Evolutionary conservation across 2,113 vertebrate species (phyloP), one percentile per base, ranked within the genome.

Genomic region (Syngnathus typhle): DNA sequence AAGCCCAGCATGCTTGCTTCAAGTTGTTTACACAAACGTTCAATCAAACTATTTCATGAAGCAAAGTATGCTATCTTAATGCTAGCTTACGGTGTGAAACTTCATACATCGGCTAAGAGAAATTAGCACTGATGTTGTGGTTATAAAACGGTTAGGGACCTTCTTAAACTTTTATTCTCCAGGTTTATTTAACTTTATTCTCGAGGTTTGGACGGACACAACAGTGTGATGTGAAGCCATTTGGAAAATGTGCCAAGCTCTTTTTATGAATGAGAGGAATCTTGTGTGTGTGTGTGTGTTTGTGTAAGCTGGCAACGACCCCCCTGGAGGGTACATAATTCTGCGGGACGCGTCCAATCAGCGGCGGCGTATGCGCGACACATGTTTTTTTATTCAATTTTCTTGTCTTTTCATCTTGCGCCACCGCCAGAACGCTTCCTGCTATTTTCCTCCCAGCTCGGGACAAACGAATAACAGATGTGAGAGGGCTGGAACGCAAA

Each of bases 381-480:
- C 91, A 93, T 95, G 93, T 94, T 95, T 95, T 89, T 90, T 89
- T 88, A 89, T 88, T 88, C 87, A 88, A 88, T 88, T 87, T 84
- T 82, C 88, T 94, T 91, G 91, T 95, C 93, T 94, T 96, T 96
- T 98, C 93, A 95, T 98, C 94, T 95, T 94, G 91, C 85, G 88
- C 90, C 91, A 93, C 92, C 93, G 94, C 91, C 91, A 92, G 91
- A 96, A 94, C 89, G 91, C 94, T 95, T 98, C 94, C 94, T 96
- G 94, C 94, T 89, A 93, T 94, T 95, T 91, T 94, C 93, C 93
- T 94, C 93, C 92, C 93, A 93, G 91, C 92, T 92, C 92, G 87
- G 93, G 91, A 96, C 94, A 98, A 96, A 98, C 93, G 92, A 94
- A 94, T 94, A 94, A 93, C 95, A 96, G 94, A 97, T 96, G 96